Evolutionary conservation across 2,888 invertebrate species (phyloP).

Genomic region (Zygothrica quintamaculata): DNA sequence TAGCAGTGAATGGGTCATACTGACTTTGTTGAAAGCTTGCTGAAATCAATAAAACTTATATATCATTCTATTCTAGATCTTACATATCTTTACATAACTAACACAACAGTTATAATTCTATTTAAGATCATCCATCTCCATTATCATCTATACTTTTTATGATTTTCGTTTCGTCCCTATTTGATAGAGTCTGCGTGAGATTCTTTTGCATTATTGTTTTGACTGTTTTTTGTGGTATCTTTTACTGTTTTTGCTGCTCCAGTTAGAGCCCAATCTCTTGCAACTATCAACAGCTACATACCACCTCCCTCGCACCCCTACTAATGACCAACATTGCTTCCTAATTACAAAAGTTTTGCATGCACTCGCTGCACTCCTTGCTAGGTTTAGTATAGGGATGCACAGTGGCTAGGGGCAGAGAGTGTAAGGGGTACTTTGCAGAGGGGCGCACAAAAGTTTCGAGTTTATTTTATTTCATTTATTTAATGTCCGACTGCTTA

Average conservation of each 20-base stretch:
- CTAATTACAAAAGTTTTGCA: conserved; percentile 81
- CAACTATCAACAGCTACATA: not conserved
- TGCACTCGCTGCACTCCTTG: conserved; percentile 64
- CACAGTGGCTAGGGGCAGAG: conserved; percentile 1
- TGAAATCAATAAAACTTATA: not conserved
- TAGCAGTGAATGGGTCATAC: not conserved
- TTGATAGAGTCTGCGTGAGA: too few species aligned
- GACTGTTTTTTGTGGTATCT: conserved; percentile 69
- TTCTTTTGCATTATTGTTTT: conserved; percentile 77
- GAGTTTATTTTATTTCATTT: conserved; percentile 74
- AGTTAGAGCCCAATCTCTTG: conserved; percentile 1
- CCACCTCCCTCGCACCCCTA: too few species aligned
- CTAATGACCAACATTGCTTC: conserved; percentile 81
- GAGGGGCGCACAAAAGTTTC: conserved; percentile 46
- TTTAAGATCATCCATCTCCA: too few species aligned
- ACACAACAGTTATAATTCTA: too few species aligned
- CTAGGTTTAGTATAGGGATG: too few species aligned
- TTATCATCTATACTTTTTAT: too few species aligned
- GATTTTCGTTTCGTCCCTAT: too few species aligned
- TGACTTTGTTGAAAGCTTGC: not conserved
- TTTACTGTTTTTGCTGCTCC: conserved; percentile 24
- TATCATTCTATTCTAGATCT: not conserved
- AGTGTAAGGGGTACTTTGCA: conserved; percentile 3
- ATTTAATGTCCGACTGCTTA: conserved; percentile 68
- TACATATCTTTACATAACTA: too few species aligned